These are phyloP conservation scores for Callinectes sapidus DNA, from an alignment of 2,888 invertebrate species.

Conservation along the genomic window DNA sequence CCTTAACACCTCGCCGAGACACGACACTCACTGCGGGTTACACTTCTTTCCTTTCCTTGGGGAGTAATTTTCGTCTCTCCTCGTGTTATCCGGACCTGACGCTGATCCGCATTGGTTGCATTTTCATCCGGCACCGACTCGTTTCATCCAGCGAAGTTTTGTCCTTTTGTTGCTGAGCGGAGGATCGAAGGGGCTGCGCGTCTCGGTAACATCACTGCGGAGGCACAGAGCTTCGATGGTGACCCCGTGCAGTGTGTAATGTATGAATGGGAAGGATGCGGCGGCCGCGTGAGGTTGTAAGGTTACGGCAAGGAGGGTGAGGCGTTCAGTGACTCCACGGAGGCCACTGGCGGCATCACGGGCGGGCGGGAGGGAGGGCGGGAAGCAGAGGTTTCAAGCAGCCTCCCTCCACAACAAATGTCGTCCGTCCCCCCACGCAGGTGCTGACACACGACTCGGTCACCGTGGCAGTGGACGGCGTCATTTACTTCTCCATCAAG, in stretches of 20 bases:
- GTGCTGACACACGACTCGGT: conserved; percentile 76
- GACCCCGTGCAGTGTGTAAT: not conserved
- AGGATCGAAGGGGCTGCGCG: not conserved
- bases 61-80: conserved; percentile 26
- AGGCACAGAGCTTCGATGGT: not conserved
- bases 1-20: not conserved
- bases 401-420: conserved; percentile 39
- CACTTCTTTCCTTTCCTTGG: not conserved
- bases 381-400: conserved; percentile 16
- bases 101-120: not conserved
- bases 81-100: not conserved
- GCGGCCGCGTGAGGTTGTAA: not conserved
- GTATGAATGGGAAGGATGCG: not conserved
- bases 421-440: conserved; percentile 52
- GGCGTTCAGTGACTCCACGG: conserved; percentile 5
- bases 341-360: not conserved
- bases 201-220: not conserved
- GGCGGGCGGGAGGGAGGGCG: conserved; percentile 6
- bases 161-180: not conserved
- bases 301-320: not conserved
- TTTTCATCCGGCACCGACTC: not conserved
- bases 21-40: not conserved
- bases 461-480: conserved; percentile 79
- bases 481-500: conserved; percentile 76
- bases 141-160: not conserved